Evolutionary conservation across 2,888 invertebrate species (phyloP), one percentile per base, ranked within the genome.

Genomic region (Allophyes oxyacanthae): DNA sequence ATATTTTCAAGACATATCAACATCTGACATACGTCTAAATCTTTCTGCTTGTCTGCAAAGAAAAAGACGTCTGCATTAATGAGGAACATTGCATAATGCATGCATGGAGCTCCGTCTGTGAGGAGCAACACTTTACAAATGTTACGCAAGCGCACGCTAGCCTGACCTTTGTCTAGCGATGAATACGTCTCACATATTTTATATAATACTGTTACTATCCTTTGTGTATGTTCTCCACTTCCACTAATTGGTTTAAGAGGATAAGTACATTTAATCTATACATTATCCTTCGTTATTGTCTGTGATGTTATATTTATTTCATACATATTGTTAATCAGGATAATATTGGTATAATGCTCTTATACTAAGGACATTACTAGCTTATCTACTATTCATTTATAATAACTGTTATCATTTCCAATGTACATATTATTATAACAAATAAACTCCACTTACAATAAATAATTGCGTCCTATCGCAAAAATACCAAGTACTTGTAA

Each of bases 131-230:
- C 54, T 55, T 70, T 61, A 65, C 69, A 65, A 78, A 67, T 67
- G 74, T 88, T 87, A 84, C 79, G 79, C 80, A 75, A 75, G 53
- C 50, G 46, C 57, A 59, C 55, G 60, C 58, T 63, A 59, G 58
- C 54, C 78, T 83, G 84, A 87, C 87, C 87, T 88, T 87, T 86
- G 83, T 81, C 72, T 77, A 67, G 51, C 55, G 51, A 61, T 66
- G 70, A 66, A 70, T 70, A 53, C 54, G 45, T 60, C 57, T 64
- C 59, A 65, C 59, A 66, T 63, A 61, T 69, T 66, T 66, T 70
- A 66, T 71, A 64, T 69, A 71, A 70, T 65, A 70, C 56, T 53
- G 62, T 62, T 64, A 72, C 55, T 66, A 51, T 64, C 56, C 64
- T 60, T 57, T 64, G 68, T 74, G 64, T 64, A 48, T 61, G 57